Evolutionary conservation across 64 coral and sea anemone genomes (phyloP), one percentile per base, ranked within the genome.

Genomic region (Porites lutea): DNA sequence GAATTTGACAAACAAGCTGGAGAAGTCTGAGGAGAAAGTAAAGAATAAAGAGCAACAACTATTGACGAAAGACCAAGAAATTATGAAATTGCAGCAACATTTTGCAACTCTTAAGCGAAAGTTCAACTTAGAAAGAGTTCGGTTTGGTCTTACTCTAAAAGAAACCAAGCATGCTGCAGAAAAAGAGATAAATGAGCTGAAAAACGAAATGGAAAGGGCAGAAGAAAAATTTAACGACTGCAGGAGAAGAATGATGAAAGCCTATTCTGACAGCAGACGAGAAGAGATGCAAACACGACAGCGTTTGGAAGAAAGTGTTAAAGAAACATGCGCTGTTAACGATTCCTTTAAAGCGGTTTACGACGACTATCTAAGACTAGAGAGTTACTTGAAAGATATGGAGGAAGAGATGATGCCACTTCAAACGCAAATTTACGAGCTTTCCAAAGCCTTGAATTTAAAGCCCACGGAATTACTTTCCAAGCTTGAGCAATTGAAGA

Each of bases 401-500:
- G 81, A 84, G 48, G n/a, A 20, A 47, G 43, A 84, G 8, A n/a
- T 84, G 2, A 15, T n/a, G 5, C 63, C 63, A 19, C 15, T 84
- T 5, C 62, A 84, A 6, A 52, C 5, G 9, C 59, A 67, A 47
- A 67, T 84, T 52, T 19, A 52, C 4, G 61, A 84, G 19, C 81
- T 84, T 67, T 61, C 81, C 16, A 22, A 53, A 52, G 61, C 59
- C 81, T 21, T 84, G 62, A 84, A 84, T 22, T 5, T 84, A 22
- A 8, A 84, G 7, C 81, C 81, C 64, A 46, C 9, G 8, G 81
- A 84, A 52, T 84, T 84, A 48, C 62, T 20, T 8, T 9, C 16
- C 62, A 84, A n/a, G 81, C 81, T 84, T 51, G 81, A 67, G 19
- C 13, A 69, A 23, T 48, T 84, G 2, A 84, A 84, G 44, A 9